Percentiles rank a stretch among this genome's conserved stretches.
These are phyloP conservation scores for Leptobrachium leishanense DNA, from an alignment of 2,113 vertebrate genomes.

Conservation along the genomic window DNA sequence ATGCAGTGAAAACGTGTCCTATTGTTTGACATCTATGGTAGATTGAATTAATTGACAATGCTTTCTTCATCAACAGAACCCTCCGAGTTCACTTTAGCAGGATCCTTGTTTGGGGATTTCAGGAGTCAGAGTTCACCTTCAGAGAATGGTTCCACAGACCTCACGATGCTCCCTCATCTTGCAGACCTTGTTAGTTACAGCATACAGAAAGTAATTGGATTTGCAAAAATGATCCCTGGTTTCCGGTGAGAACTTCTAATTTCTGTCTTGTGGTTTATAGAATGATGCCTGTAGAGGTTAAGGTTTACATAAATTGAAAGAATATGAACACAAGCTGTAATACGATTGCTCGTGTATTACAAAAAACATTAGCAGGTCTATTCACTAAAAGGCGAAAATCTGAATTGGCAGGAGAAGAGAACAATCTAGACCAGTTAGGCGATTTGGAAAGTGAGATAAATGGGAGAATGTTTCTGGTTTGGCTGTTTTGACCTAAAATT, in stretches of 20 bases:
- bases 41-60: background rate
- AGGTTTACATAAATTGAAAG: no score
- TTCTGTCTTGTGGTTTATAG: no score
- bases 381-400: no score
- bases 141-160: slow-evolving; percentile 60
- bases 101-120: slow-evolving; percentile 75
- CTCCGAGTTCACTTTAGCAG: slow-evolving; percentile 73
- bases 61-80: slow-evolving; percentile 62
- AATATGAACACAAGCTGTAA: no score
- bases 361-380: no score
- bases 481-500: no score
- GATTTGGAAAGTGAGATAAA: no score
- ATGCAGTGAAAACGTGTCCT: background rate
- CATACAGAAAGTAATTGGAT: slow-evolving; percentile 96
- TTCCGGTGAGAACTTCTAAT: slow-evolving; percentile 77
- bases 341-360: no score
- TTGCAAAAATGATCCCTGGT: slow-evolving; percentile 96
- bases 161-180: slow-evolving; percentile 93
- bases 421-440: no score
- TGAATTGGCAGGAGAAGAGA: no score
- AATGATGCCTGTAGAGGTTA: no score
- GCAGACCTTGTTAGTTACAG: slow-evolving; percentile 96
- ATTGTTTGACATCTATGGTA: background rate
- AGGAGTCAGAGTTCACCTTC: slow-evolving; percentile 58
- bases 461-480: no score